Percentiles rank a stretch among this genome's conserved stretches.
Conservation (phyloP, 1,140 invertebrate genomes). For the Rhynchophorus ferrugineus region DNA sequence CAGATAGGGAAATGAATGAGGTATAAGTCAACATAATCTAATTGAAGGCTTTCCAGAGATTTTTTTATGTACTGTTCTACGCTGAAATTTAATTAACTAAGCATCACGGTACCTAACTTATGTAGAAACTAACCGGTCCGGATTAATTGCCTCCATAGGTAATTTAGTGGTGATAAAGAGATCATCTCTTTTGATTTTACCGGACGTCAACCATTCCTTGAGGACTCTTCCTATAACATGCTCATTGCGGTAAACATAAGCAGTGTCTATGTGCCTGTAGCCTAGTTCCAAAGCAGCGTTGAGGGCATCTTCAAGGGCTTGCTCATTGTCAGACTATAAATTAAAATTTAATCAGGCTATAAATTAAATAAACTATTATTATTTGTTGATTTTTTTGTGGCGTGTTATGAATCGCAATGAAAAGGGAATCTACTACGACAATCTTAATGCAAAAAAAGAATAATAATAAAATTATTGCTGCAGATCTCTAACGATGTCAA, state of each 20-base stretch:
- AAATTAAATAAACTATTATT: too few species aligned
- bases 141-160: constrained; percentile 5
- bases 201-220: constrained; percentile 62
- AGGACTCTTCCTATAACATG: constrained; percentile 66
- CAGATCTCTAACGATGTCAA: too few species aligned
- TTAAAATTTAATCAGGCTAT: too few species aligned
- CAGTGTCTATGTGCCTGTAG: constrained; percentile 76
- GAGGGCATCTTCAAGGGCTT: constrained; percentile 54
- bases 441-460: too few species aligned
- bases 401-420: too few species aligned
- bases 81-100: constrained; percentile 7
- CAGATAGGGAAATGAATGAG: constrained; percentile 74
- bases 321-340: background rate
- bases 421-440: too few species aligned
- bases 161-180: constrained; percentile 59
- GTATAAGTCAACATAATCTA: constrained; percentile 80
- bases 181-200: constrained; percentile 57
- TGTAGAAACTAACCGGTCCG: constrained; percentile 5
- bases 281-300: constrained; percentile 55
- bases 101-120: background rate
- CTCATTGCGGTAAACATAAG: constrained; percentile 76
- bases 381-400: too few species aligned
- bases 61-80: constrained; percentile 25
- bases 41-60: constrained; percentile 54
- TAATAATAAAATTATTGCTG: too few species aligned